Base-by-base conservation (phyloP, 2,888 invertebrate genomes). In the Napeogenes sylphis region DNA sequence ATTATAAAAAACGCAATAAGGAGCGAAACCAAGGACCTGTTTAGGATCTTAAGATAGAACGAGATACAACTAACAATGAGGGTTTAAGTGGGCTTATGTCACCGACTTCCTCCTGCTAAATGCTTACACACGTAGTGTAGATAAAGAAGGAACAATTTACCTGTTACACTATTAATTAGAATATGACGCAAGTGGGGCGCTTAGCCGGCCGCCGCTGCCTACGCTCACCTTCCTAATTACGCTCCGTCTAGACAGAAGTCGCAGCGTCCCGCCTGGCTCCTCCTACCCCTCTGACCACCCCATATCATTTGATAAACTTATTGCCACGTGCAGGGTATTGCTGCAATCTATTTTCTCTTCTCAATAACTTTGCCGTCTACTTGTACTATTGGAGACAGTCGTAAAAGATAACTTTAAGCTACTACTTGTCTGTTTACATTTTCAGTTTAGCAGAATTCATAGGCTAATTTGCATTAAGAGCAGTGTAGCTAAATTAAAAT, bases 181-280 rank as follows among this genome's bases (percentile, higher is more conserved):
- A 77, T 75, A 74, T 81, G 80, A 84, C 76, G 80, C 76, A 77
- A 79, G 74, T 74, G 72, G 71, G 74, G 73, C 72, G 73, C 68
- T 75, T 73, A 75, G 75, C 73, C 72, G 73, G 64, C 78, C 73
- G 72, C 71, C 71, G 71, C 73, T 77, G 84, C 87, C 85, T 85
- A 85, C 84, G 80, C 82, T 87, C 78, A 87, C 89, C 88, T 87
- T 85, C 84, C 84, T 88, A 89, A 90, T 90, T 79, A 77, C 75
- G 72, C 81, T 80, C 77, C 78, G 90, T 88, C 89, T 89, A 90
- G 89, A 88, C 88, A 79, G 80, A 74, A 77, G 75, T 75, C 78
- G 78, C 75, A 73, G 72, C 73, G 78, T 78, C 81, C 84, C 84
- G 77, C 81, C 80, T 79, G 80, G 79, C 79, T 75, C 79, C 78